phyloP scores from a whole-genome alignment of 2,888 invertebrate species.

The Zelleria hepariella region DNA sequence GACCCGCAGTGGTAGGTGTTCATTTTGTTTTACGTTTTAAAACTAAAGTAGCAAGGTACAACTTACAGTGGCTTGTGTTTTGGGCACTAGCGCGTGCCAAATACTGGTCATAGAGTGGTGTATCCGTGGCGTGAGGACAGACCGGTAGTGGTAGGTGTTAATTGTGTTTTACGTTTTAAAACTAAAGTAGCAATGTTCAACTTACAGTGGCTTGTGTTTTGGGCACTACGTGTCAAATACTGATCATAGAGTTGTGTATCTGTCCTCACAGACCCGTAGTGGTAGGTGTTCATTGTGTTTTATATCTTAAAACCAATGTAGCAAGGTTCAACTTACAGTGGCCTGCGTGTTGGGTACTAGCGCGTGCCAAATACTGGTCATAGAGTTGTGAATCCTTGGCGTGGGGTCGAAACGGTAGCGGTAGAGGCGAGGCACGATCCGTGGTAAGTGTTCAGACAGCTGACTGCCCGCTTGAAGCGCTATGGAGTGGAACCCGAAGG shows the following conservation, averaged over 20 bases:
- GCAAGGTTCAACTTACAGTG: slow-evolving; percentile 82
- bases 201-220: slow-evolving; percentile 87
- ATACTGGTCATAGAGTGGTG: slow-evolving; percentile 95
- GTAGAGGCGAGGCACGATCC: slow-evolving; percentile 90
- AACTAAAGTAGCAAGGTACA: too few relatives aligned
- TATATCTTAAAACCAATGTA: too few relatives aligned
- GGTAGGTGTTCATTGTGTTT: too few relatives aligned
- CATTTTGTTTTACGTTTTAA: too few relatives aligned
- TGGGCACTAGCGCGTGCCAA: slow-evolving; percentile 91
- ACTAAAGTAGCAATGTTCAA: too few relatives aligned
- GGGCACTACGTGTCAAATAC: slow-evolving; percentile 94
- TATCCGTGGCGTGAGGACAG: slow-evolving; percentile 93
- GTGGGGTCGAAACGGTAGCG: slow-evolving; percentile 94
- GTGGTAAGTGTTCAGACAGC: slow-evolving; percentile 83
- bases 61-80: slow-evolving; percentile 85
- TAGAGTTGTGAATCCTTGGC: slow-evolving; percentile 91
- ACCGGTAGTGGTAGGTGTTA: slow-evolving; percentile 89
- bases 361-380: slow-evolving; percentile 95
- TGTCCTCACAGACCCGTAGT: slow-evolving; percentile 91
- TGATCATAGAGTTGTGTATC: slow-evolving; percentile 93
- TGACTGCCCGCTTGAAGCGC: slow-evolving; percentile 88
- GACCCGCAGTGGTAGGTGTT: slow-evolving; percentile 90
- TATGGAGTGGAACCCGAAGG: slow-evolving; percentile 92
- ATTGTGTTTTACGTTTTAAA: too few relatives aligned
- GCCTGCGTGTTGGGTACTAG: slow-evolving; percentile 89